These are phyloP conservation scores for Sitodiplosis mosellana DNA, from an alignment of 1,140 invertebrate species.

Conservation along the genomic window DNA sequence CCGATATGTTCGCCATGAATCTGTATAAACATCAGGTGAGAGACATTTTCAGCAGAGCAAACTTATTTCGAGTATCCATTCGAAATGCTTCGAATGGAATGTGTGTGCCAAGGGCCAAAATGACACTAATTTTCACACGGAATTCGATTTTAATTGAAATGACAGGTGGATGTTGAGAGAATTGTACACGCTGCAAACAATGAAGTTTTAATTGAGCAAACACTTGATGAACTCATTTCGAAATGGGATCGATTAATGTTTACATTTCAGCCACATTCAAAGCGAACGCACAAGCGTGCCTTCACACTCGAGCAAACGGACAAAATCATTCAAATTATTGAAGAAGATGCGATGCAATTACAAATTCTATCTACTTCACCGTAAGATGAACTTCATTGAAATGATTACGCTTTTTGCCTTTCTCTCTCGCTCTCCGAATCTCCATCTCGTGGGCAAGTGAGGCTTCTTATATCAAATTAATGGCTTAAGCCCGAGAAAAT, in stretches of 20 bases:
- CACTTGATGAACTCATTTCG: slow-evolving; percentile 56
- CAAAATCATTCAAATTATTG: slow-evolving; percentile 58
- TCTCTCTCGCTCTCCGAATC: not conserved
- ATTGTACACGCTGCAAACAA: slow-evolving; percentile 77
- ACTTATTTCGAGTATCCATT: not conserved
- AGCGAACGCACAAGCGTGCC: slow-evolving; percentile 35
- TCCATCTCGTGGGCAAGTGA: too few relatives aligned
- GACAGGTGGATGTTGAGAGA: slow-evolving; percentile 51
- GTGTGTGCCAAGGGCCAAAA: not conserved
- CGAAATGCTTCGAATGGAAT: not conserved
- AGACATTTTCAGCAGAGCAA: not conserved
- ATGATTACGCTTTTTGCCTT: not conserved
- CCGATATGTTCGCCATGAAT: slow-evolving; percentile 84
- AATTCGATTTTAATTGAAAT: not conserved
- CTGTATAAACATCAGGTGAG: slow-evolving; percentile 52
- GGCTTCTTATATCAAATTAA: too few relatives aligned
- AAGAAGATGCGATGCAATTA: slow-evolving; percentile 76
- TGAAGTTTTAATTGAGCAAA: slow-evolving; percentile 72
- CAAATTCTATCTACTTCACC: slow-evolving; percentile 80
- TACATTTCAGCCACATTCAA: slow-evolving; percentile 42
- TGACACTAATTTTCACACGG: not conserved
- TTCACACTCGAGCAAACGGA: slow-evolving; percentile 64
- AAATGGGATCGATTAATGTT: slow-evolving; percentile 58
- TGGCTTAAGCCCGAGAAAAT: too few relatives aligned
- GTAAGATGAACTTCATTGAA: slow-evolving; percentile 19